Evolutionary conservation across 2,888 invertebrate species (phyloP).

Genomic region (Cephus runcator): DNA sequence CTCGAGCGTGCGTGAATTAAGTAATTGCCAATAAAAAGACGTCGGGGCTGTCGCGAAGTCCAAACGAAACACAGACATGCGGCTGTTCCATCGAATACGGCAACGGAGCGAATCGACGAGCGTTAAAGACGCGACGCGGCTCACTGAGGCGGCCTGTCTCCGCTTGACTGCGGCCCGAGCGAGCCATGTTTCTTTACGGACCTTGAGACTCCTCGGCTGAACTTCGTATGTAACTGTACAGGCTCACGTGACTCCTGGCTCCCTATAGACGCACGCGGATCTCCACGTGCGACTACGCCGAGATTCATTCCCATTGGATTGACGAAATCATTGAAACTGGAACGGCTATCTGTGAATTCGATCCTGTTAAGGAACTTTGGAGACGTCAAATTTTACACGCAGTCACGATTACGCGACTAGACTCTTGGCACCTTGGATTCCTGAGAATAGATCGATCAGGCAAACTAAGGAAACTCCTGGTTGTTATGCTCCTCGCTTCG

Average conservation of each 20-base stretch:
- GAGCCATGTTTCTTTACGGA: slow-evolving; percentile 15
- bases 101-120: background rate
- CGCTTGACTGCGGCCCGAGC: slow-evolving; percentile 12
- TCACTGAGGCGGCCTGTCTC: slow-evolving; percentile 2
- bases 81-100: background rate
- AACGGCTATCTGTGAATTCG: background rate
- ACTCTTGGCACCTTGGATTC: background rate
- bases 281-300: slow-evolving; percentile 3
- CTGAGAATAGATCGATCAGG: background rate
- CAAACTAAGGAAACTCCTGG: background rate
- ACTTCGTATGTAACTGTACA: slow-evolving; percentile 37
- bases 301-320: background rate
- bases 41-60: background rate
- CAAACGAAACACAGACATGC: background rate
- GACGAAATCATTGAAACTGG: background rate
- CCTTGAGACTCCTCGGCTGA: slow-evolving; percentile 28
- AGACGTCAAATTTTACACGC: background rate
- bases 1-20: background rate
- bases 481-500: background rate
- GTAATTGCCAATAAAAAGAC: background rate
- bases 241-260: slow-evolving; percentile 31
- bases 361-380: background rate
- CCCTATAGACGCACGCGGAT: slow-evolving; percentile 6
- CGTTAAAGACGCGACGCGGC: background rate
- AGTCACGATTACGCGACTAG: background rate